phyloP scores from a whole-genome alignment of 2,888 invertebrate species.

The Scaptomyza caliginosa region DNA sequence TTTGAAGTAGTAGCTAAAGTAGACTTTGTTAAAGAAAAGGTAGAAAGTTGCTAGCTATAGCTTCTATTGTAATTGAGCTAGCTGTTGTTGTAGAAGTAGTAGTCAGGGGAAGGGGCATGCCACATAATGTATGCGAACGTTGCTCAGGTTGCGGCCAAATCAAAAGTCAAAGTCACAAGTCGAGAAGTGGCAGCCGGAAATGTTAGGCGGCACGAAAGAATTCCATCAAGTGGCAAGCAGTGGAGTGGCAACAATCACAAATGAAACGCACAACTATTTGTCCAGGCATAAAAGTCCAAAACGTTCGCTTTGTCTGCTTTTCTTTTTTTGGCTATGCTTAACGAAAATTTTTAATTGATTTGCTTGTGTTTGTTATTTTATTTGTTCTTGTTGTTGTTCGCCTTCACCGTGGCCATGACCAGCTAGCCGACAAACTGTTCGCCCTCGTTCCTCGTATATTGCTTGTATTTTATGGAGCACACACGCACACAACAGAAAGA shows the following conservation, averaged over 20 bases:
- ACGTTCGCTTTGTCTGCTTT: background rate
- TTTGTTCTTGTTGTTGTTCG: conserved; percentile 17
- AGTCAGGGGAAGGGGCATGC: background rate
- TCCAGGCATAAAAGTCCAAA: conserved; percentile 23
- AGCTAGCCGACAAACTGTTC: conserved; percentile 46
- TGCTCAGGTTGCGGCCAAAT: conserved; percentile 25
- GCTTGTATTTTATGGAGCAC: conserved; percentile 36
- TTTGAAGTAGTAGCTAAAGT: background rate
- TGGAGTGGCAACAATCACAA: background rate
- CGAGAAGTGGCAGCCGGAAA: conserved; percentile 55
- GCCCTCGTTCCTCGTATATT: conserved; percentile 12
- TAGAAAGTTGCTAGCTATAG: too few relatives aligned
- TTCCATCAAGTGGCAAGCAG: conserved; percentile 50
- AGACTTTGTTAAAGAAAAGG: background rate
- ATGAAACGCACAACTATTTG: conserved; percentile 13
- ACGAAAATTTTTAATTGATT: conserved; percentile 72
- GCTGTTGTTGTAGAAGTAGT: background rate
- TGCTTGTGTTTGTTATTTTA: conserved; percentile 26
- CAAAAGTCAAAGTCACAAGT: background rate
- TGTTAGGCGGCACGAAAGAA: conserved; percentile 66
- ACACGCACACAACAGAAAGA: conserved; percentile 34
- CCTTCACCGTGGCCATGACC: conserved; percentile 81
- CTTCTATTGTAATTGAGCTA: conserved; percentile 19
- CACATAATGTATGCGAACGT: conserved; percentile 23
- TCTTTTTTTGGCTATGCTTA: conserved; percentile 16